Percentiles rank a stretch among this genome's conserved stretches.
Conservation (phyloP, 2,888 invertebrate genomes). For the Polydrusus cervinus region DNA sequence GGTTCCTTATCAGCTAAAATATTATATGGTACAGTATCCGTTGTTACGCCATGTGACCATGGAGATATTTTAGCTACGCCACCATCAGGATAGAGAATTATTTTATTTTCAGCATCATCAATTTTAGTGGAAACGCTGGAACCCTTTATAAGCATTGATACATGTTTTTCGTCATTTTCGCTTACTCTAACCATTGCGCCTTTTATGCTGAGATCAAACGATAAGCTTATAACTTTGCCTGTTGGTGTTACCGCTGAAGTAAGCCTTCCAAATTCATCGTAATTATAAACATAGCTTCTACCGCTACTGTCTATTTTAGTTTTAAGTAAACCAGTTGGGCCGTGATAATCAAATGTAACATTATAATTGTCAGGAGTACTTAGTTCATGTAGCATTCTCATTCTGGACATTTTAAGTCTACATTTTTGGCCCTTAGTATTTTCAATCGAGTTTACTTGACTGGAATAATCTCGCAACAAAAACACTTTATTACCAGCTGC, state of each 20-base stretch:
- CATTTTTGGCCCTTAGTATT: constrained; percentile 95
- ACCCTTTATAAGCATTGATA: constrained; percentile 90
- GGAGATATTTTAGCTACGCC: constrained; percentile 87
- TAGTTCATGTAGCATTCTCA: constrained; percentile 92
- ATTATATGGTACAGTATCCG: constrained; percentile 93
- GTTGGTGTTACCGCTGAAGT: constrained; percentile 95
- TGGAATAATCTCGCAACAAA: constrained; percentile 86
- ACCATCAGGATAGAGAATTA: constrained; percentile 86
- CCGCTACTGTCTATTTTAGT: constrained; percentile 93
- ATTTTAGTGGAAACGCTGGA: constrained; percentile 85
- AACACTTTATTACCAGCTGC: constrained; percentile 93
- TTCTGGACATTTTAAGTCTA: constrained; percentile 91
- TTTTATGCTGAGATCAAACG: constrained; percentile 92
- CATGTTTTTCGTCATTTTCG: constrained; percentile 87
- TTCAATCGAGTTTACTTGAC: constrained; percentile 94
- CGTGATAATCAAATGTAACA: constrained; percentile 94
- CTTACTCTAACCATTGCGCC: constrained; percentile 91
- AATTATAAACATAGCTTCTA: constrained; percentile 93
- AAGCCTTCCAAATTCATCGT: constrained; percentile 94
- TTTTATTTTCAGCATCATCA: constrained; percentile 88
- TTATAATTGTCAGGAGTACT: constrained; percentile 95
- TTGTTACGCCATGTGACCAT: constrained; percentile 91
- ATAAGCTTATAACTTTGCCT: constrained; percentile 91
- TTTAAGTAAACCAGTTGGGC: constrained; percentile 90
- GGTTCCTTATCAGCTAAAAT: constrained; percentile 92